A percentile compares a stretch with the other conserved stretches of the same genome.
Conservation (phyloP, 2,888 invertebrate species). For the Gryllus longicercus region DNA sequence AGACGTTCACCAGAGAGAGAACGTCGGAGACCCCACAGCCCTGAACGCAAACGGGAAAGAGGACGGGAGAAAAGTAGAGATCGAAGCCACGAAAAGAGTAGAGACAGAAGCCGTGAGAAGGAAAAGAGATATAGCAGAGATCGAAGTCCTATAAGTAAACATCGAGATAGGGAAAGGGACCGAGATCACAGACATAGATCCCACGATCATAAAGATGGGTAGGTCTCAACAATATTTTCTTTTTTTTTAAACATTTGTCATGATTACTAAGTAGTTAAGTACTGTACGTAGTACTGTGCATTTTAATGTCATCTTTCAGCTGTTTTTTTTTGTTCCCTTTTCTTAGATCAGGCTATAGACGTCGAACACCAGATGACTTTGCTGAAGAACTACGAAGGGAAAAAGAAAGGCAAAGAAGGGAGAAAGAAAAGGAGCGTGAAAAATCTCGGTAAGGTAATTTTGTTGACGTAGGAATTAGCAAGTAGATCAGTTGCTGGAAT, state of each 20-base stretch:
- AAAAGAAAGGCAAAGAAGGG: slow-evolving; percentile 47
- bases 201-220: slow-evolving; percentile 45
- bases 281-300: neutral
- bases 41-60: slow-evolving; percentile 29
- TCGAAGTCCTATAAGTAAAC: slow-evolving; percentile 38
- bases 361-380: slow-evolving; percentile 41
- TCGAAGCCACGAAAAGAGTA: slow-evolving; percentile 46
- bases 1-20: slow-evolving; percentile 34
- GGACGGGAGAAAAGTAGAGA: slow-evolving; percentile 39
- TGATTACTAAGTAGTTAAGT: neutral
- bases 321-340: neutral
- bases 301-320: neutral
- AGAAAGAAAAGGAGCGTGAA: slow-evolving; percentile 35
- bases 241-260: neutral
- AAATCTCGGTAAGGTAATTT: neutral
- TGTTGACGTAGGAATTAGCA: neutral
- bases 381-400: slow-evolving; percentile 47
- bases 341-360: slow-evolving; percentile 28
- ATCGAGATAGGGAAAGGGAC: slow-evolving; percentile 43
- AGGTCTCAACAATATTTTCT: slow-evolving; percentile 28
- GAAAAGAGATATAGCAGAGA: slow-evolving; percentile 40
- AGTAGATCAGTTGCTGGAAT: neutral
- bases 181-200: slow-evolving; percentile 41
- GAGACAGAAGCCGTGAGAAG: slow-evolving; percentile 41
- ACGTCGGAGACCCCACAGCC: slow-evolving; percentile 36